Evolutionary conservation across 2,888 invertebrate genomes (phyloP).

Genomic region (Noctua janthe): DNA sequence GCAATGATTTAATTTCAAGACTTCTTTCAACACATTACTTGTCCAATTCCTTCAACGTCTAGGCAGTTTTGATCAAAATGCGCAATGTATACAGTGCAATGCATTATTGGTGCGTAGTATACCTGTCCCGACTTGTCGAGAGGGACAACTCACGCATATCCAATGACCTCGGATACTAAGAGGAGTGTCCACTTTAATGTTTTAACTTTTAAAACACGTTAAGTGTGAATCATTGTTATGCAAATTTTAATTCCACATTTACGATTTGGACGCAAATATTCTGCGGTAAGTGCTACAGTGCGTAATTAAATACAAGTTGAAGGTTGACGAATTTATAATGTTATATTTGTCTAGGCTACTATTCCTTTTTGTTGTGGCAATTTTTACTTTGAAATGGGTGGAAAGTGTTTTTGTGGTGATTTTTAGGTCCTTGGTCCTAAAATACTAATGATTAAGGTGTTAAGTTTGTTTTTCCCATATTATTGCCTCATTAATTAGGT

Average conservation of each 20-base stretch:
- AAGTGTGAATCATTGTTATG: slow-evolving; percentile 60
- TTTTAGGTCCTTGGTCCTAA: not conserved
- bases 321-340: slow-evolving; percentile 26
- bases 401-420: not conserved
- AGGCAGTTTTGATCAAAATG: not conserved
- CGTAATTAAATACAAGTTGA: slow-evolving; percentile 47
- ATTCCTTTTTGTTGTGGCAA: too few species aligned
- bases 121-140: slow-evolving; percentile 72
- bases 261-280: slow-evolving; percentile 45
- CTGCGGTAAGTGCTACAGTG: slow-evolving; percentile 40
- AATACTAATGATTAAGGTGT: not conserved
- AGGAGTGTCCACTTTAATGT: slow-evolving; percentile 63
- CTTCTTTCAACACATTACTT: not conserved
- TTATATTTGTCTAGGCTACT: slow-evolving; percentile 2
- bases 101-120: not conserved
- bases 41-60: not conserved
- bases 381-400: not conserved
- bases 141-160: slow-evolving; percentile 70
- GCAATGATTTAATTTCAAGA: not conserved
- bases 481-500: not conserved
- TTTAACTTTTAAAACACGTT: slow-evolving; percentile 40
- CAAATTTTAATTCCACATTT: slow-evolving; percentile 61
- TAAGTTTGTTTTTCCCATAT: not conserved
- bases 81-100: not conserved
- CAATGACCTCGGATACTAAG: slow-evolving; percentile 62